phyloP scores from a whole-genome alignment of 2,888 invertebrate species.

The Chrysodeixis includens region DNA sequence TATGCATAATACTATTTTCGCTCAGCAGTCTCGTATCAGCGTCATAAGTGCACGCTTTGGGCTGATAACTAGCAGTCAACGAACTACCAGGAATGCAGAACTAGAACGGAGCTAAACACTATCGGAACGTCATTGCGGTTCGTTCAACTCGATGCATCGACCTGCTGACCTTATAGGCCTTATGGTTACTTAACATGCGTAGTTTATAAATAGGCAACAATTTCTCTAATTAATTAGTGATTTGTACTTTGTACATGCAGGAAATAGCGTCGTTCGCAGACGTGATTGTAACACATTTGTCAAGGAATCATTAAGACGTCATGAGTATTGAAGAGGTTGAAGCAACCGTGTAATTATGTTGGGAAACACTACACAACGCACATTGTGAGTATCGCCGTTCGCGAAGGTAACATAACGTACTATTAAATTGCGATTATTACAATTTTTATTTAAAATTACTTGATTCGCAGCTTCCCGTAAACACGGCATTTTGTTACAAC shows the following conservation, averaged over 20 bases:
- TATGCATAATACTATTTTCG: slow-evolving; percentile 31
- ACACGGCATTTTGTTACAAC: slow-evolving; percentile 23
- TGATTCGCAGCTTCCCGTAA: slow-evolving; percentile 35
- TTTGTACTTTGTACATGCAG: slow-evolving; percentile 31
- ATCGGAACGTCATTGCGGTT: slow-evolving; percentile 62
- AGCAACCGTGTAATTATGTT: slow-evolving; percentile 37
- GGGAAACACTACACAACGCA: slow-evolving; percentile 36
- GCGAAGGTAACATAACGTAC: slow-evolving; percentile 29
- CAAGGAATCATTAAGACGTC: slow-evolving; percentile 38
- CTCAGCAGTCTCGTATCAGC: slow-evolving; percentile 38
- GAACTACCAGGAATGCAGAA: slow-evolving; percentile 68
- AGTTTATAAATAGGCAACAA: slow-evolving; percentile 56
- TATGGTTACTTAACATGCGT: slow-evolving; percentile 56
- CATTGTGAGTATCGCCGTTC: slow-evolving; percentile 19
- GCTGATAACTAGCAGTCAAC: slow-evolving; percentile 63
- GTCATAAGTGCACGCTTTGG: slow-evolving; percentile 48
- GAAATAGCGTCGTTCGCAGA: slow-evolving; percentile 26
- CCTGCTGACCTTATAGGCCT: slow-evolving; percentile 70
- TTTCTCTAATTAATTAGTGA: slow-evolving; percentile 46
- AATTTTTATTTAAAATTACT: slow-evolving; percentile 38
- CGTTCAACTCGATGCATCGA: slow-evolving; percentile 74
- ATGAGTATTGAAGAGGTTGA: slow-evolving; percentile 39
- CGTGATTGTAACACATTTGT: slow-evolving; percentile 28
- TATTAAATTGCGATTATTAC: slow-evolving; percentile 38
- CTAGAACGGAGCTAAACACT: slow-evolving; percentile 62